A percentile compares a stretch with the other conserved stretches of the same genome.
Conservation (phyloP, 2,888 invertebrate genomes). For the Lathronympha strigana region DNA sequence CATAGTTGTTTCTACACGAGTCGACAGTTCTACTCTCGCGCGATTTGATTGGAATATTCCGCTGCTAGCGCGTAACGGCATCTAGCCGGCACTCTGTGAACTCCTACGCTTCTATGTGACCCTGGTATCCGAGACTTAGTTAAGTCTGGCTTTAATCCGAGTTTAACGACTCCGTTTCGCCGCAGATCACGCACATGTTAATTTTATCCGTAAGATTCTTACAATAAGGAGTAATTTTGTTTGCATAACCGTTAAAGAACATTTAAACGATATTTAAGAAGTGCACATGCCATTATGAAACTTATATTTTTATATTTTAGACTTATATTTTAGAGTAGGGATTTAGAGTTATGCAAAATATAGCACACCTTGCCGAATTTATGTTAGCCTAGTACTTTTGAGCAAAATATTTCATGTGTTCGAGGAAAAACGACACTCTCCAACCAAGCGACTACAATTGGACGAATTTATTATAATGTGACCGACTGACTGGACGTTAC, state of each 20-base stretch:
- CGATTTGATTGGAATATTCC: not conserved
- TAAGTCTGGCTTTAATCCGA: conserved; percentile 50
- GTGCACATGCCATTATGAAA: not conserved
- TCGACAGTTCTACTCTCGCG: not conserved
- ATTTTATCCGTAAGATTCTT: conserved; percentile 13
- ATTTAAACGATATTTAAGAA: conserved; percentile 19
- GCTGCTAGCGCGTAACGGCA: conserved; percentile 19
- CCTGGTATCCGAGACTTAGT: conserved; percentile 51
- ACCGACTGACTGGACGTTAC: not conserved
- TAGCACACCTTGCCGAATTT: conserved; percentile 35
- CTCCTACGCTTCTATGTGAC: conserved; percentile 39
- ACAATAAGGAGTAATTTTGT: conserved; percentile 28
- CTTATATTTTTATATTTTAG: rapidly evolving
- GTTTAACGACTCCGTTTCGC: conserved; percentile 23
- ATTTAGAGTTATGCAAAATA: conserved; percentile 15
- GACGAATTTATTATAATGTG: not conserved
- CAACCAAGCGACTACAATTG: conserved; percentile 9
- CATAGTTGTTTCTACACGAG: not conserved
- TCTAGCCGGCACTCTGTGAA: conserved; percentile 19
- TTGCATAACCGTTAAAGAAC: conserved; percentile 16
- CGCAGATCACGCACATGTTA: conserved; percentile 13
- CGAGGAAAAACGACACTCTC: conserved; percentile 35
- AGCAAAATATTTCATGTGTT: conserved; percentile 46
- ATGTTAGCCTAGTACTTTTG: conserved; percentile 47
- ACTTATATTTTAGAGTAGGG: conserved; percentile 29